A percentile compares a stretch with the other conserved stretches of the same genome.
Evolutionary conservation across 2,888 invertebrate genomes (phyloP).

Genomic region (Prosapia bicincta): DNA sequence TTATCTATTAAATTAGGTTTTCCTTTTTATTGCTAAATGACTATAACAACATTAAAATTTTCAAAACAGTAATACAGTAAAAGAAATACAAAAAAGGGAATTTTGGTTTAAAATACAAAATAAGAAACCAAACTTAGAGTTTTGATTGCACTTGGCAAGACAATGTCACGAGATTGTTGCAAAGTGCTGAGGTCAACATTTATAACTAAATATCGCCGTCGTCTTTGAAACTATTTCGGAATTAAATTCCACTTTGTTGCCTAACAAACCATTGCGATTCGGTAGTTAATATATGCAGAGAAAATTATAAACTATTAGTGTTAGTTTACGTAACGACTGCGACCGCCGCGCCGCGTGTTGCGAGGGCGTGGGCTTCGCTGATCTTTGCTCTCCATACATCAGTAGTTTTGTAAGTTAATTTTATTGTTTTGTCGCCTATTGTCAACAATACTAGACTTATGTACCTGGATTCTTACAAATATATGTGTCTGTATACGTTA

Average conservation of each 20-base stretch:
- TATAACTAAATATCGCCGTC: too few relatives aligned
- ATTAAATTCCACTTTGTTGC: neutral
- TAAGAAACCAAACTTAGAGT: too few relatives aligned
- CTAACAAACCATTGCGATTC: neutral
- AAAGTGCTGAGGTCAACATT: too few relatives aligned
- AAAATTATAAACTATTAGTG: neutral
- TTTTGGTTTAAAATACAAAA: too few relatives aligned
- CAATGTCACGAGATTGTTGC: too few relatives aligned
- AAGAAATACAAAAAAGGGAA: too few relatives aligned
- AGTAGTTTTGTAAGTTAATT: neutral
- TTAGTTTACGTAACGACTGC: neutral
- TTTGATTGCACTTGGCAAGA: too few relatives aligned
- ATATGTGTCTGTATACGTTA: neutral
- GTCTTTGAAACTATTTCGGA: neutral
- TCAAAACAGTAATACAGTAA: too few relatives aligned
- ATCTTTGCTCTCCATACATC: neutral
- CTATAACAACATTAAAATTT: too few relatives aligned
- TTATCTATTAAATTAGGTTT: too few relatives aligned
- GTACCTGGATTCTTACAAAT: neutral
- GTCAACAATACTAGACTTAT: neutral
- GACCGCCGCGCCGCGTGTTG: neutral
- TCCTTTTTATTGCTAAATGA: too few relatives aligned
- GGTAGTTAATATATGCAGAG: neutral
- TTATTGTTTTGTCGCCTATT: neutral
- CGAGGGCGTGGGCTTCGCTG: neutral